Evolutionary conservation across 2,797 vertebrate species (phyloP).

Genomic region (Xerus rutilus): DNA sequence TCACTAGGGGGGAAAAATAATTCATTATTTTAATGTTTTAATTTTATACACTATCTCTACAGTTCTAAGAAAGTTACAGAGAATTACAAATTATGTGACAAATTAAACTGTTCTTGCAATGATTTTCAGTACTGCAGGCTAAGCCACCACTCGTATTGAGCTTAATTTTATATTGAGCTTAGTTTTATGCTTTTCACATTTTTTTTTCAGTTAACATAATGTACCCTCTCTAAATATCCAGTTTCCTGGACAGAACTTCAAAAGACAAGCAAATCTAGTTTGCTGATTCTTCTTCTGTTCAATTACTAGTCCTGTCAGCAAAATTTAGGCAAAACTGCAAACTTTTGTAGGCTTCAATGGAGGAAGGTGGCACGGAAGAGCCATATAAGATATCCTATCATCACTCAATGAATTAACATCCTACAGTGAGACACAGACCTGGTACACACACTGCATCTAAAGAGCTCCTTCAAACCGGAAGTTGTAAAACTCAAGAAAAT

Average conservation of each 20-base stretch:
- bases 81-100: constrained; percentile 24
- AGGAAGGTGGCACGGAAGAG: background rate
- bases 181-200: background rate
- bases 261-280: constrained; percentile 59
- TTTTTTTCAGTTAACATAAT: constrained; percentile 1
- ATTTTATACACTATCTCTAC: constrained; percentile 28
- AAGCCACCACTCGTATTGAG: background rate
- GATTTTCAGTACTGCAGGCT: constrained; percentile 56
- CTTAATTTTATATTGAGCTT: background rate
- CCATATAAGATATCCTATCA: background rate
- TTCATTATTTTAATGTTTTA: constrained; percentile 43
- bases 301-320: constrained; percentile 57
- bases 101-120: background rate
- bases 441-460: background rate
- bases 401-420: constrained; percentile 60
- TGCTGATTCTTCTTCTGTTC: constrained; percentile 65
- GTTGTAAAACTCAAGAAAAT: constrained; percentile 51
- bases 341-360: background rate
- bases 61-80: constrained; percentile 58
- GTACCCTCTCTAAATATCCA: background rate
- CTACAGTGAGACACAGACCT: constrained; percentile 51
- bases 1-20: background rate
- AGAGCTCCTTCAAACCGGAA: constrained; percentile 23
- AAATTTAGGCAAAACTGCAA: constrained; percentile 62
- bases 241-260: constrained; percentile 25